Base-by-base conservation (phyloP, 2,797 vertebrate genomes). In the Chanos chanos region DNA sequence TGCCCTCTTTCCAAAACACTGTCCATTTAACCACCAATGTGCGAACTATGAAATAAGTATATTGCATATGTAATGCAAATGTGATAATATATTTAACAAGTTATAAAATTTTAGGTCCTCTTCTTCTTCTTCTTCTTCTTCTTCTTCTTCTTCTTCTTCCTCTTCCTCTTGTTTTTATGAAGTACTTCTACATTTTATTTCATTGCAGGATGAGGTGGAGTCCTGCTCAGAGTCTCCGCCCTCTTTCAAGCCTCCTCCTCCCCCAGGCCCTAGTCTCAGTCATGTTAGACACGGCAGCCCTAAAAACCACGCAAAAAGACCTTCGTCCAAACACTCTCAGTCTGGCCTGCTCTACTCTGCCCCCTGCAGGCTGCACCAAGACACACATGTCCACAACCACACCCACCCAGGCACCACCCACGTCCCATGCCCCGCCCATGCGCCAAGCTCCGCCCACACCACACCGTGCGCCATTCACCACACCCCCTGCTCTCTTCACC, bases 151-250 rank as follows among this genome's bases (percentile, higher is more conserved):
- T 36, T 22, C 21, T 53, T 16, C 21, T 13, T 15, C 56, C 7
- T 40, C 15, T 41, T 18, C 47, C 50, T 4, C 18, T 13, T 12
- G 31, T 16, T 45, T n/a, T 5, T 51, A 16, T 15, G 30, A 4
- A 7, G 7, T 30, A 31, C 7, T 1, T 47, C 55, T 18, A n/a
- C 28, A 30, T 48, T 63, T 49, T 52, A 71, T 73, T 73, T 78
- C 78, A n/a, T n/a, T n/a, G n/a, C 83, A 98, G 95, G 91, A 91
- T 18, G 90, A 94, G 4, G 59, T 86, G 40, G 88, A 80, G 28
- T 65, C 85, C 21, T 68, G 85, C 31, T 44, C 75, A 0, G 87
- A 90, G 6, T 90, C 88, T 50, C 85, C 86, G 0, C 82, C 89
- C 1, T 66, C 79, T 58, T 86, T 86, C 78, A 89, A 86, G 61